Conservation (phyloP, 30 jellyfish, hydroid and myxozoan genomes). For the Cassiopea andromeda region DNA sequence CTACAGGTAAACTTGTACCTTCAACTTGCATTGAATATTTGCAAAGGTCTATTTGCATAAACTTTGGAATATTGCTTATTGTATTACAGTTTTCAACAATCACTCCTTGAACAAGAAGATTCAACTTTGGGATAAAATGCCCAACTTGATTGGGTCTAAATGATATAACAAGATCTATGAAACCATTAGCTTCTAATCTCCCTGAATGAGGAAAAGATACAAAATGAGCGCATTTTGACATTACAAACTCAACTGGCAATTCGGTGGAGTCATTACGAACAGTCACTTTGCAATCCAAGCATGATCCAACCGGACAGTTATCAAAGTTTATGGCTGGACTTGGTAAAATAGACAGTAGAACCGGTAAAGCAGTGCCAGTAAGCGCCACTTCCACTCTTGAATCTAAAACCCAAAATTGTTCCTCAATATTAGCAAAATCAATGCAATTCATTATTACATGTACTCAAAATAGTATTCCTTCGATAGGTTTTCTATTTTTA, state of each 20-base stretch:
- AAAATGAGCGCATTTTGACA: conserved; percentile 82
- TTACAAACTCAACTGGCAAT: conserved; percentile 67
- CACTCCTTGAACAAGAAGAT: conserved; percentile 70
- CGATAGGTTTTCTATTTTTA: neutral
- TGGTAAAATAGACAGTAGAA: conserved; percentile 80
- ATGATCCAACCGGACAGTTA: conserved; percentile 79
- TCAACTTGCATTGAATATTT: conserved; percentile 51
- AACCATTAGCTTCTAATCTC: conserved; percentile 54
- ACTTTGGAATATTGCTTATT: conserved; percentile 49
- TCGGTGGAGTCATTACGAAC: conserved; percentile 75
- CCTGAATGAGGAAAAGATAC: conserved; percentile 75
- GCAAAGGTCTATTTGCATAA: conserved; percentile 57
- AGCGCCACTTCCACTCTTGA: conserved; percentile 86
- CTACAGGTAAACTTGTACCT: conserved; percentile 73
- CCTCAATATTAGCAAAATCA: no score
- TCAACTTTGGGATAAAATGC: conserved; percentile 57
- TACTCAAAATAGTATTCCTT: neutral
- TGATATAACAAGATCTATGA: conserved; percentile 68
- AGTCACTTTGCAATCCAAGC: conserved; percentile 43
- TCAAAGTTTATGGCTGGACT: conserved; percentile 70
- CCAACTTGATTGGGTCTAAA: conserved; percentile 92
- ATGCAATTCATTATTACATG: neutral
- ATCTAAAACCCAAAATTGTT: conserved; percentile 29
- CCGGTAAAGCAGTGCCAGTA: conserved; percentile 95
- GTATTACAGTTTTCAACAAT: conserved; percentile 55